Conservation (phyloP, 2,113 vertebrate genomes). For the Pluvianellus socialis region DNA sequence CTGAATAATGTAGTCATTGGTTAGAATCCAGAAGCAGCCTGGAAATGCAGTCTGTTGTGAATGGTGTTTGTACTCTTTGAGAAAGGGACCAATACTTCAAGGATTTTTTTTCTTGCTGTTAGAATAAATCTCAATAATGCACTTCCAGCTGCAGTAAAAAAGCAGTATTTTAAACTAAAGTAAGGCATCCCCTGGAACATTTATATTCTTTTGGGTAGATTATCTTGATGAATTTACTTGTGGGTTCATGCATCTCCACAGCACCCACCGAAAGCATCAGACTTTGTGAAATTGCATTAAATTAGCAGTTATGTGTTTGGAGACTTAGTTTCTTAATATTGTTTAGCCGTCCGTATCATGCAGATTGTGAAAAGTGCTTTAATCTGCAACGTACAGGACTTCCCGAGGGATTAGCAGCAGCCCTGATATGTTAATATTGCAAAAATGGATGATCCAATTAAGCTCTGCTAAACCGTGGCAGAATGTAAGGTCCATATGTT, state of each 20-base stretch:
- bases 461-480: conserved; percentile 30
- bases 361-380: conserved; percentile 50
- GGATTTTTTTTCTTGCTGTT: background rate
- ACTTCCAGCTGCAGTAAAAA: conserved; percentile 4
- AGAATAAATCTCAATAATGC: conserved; percentile 12
- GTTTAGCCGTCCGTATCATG: conserved; percentile 25
- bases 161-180: conserved; percentile 4
- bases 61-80: background rate
- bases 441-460: conserved; percentile 73
- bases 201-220: conserved; percentile 25
- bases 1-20: background rate
- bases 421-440: conserved; percentile 51
- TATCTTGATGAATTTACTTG: conserved; percentile 10
- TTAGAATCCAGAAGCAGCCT: background rate
- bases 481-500: conserved; percentile 36
- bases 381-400: conserved; percentile 47
- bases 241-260: background rate
- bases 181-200: background rate
- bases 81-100: background rate
- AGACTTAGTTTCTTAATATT: background rate
- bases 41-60: background rate
- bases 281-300: background rate
- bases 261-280: background rate
- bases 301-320: conserved; percentile 12
- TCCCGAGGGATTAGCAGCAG: conserved; percentile 28